Evolutionary conservation across 2,888 invertebrate genomes (phyloP), one percentile per base, ranked within the genome.

Genomic region (Pachliopta kotzebuea): DNA sequence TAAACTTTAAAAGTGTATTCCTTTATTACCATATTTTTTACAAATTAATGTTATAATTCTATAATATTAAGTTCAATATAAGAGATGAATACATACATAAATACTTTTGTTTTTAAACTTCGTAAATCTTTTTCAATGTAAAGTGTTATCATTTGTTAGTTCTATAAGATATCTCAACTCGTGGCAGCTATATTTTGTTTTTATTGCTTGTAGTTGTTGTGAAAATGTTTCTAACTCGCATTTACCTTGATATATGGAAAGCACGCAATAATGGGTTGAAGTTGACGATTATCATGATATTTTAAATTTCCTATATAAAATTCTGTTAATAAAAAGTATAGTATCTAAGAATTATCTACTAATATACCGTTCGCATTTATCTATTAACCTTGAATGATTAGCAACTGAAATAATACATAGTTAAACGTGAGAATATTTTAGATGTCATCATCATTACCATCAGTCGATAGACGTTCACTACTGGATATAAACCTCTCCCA

Each of bases 151-250:
- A 56, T 26, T 62, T 56, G 56, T 24, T 62, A 37, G 31, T 62
- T 50, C 18, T 56, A 49, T 56, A 56, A 62, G 49, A 20, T 20
- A 56, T 50, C 37, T 20, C 23, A 21, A 62, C 53, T 24, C 37
- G 57, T 42, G 56, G 50, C 56, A 42, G 50, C 49, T 50, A 56
- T 56, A 50, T 52, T n/a, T 53, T 57, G 57, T 53, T 62, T 57
- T 57, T 62, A 62, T 62, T 53, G 57, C 57, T 37, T n/a, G 53
- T 62, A 45, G 50, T 31, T 21, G 62, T 37, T 52, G 53, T 42
- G 53, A 57, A 62, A 62, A 42, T 53, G 52, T 57, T 57, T 57
- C 23, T 52, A 62, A 53, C 62, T 62, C 62, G 42, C 57, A 62
- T 57, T 62, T 56, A 62, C 37, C 42, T 57, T 62, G 57, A 62